Base-by-base conservation (phyloP, 2,113 vertebrate species). In the Collichthys lucidus region DNA sequence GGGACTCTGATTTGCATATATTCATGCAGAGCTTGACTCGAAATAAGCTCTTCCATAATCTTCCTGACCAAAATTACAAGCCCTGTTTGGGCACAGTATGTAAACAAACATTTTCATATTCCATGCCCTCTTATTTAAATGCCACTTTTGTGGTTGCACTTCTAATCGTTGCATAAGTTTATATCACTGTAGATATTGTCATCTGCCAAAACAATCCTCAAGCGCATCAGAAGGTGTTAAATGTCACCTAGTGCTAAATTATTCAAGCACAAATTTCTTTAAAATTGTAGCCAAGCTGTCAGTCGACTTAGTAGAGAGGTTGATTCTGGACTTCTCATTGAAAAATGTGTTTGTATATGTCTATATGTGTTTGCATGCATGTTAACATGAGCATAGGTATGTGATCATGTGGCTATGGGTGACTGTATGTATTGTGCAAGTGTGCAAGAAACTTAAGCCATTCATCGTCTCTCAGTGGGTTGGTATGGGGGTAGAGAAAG, bases 161-260 rank as follows among this genome's bases (percentile, higher is more conserved):
- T 77, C 7, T 53, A 47, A 65, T 74, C 20, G 17, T 11, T 50
- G 29, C 55, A 29, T 50, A 19, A 11, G 15, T 50, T 29, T 49
- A 53, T 40, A 71, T 66, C 60, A 49, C 10, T 22, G 16, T 20
- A 29, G 4, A 67, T 62, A 12, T 29, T 24, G 22, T 65, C 59
- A 67, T 1, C 40, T 46, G 53, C 61, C 15, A 49, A 49, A 55
- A 66, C 63, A 59, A 63, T 42, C 64, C 26, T 55, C 14, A 53
- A 40, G 7, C 17, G 17, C 57, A 46, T 59, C 10, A 31, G 31
- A 77, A 42, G 56, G 44, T 56, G 62, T 68, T 62, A 80, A 77
- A 81, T 74, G 62, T 78, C 49, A 84, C 24, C 65, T 76, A 10
- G 12, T 0, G n/a, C 7, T 83, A 22, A 77, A 71, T 60, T 72